Evolutionary conservation across 2,113 vertebrate genomes (phyloP).

Genomic region (Meriones unguiculatus): DNA sequence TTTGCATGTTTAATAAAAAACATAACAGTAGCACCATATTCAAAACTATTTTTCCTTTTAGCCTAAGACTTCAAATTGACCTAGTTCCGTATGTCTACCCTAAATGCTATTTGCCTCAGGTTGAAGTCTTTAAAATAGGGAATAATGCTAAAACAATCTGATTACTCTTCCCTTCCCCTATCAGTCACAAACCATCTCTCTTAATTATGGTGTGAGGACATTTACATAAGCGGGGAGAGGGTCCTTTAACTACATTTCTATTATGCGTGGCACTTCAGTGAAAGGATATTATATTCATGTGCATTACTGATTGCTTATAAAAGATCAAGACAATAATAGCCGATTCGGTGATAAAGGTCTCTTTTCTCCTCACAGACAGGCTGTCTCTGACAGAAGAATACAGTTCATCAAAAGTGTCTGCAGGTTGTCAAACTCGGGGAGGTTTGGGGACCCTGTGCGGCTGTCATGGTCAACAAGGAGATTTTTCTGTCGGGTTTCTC

Average conservation of each 20-base stretch:
- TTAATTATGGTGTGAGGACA: conserved; percentile 89
- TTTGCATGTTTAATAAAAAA: conserved; percentile 90
- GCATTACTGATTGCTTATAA: conserved; percentile 92
- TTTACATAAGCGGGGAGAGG: conserved; percentile 89
- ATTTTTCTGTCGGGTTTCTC: conserved; percentile 92
- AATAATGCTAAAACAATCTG: conserved; percentile 87
- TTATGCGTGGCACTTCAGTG: conserved; percentile 91
- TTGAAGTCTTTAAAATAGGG: conserved; percentile 87
- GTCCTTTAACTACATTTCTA: conserved; percentile 90
- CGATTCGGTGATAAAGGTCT: conserved; percentile 91
- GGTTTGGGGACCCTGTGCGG: conserved; percentile 90
- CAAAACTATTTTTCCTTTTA: conserved; percentile 85
- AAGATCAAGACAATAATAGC: conserved; percentile 93
- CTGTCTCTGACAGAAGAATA: conserved; percentile 93
- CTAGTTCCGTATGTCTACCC: conserved; percentile 75
- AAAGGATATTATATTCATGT: conserved; percentile 92
- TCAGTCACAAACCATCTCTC: conserved; percentile 89
- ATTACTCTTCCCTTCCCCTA: conserved; percentile 86
- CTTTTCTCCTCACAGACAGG: conserved; percentile 93
- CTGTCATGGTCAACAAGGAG: conserved; percentile 95
- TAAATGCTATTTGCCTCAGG: conserved; percentile 85
- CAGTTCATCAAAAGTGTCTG: conserved; percentile 95
- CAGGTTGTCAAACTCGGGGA: conserved; percentile 96
- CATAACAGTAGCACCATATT: conserved; percentile 83
- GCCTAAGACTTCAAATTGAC: conserved; percentile 84